phyloP scores from a whole-genome alignment of 2,797 vertebrate genomes.

The Schizothorax lantsangensis region DNA sequence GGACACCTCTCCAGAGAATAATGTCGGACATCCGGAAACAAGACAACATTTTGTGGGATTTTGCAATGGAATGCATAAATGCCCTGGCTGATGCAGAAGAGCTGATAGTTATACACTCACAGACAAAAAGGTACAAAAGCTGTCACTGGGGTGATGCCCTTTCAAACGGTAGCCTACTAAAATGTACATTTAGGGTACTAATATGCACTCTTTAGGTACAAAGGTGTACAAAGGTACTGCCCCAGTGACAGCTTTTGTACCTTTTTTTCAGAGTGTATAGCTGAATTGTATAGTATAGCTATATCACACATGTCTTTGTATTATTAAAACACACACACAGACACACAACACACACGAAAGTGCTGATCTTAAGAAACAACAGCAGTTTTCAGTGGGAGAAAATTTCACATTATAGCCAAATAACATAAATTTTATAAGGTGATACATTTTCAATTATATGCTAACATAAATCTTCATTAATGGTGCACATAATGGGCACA shows the following conservation, averaged over 20 bases:
- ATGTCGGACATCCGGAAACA: constrained; percentile 34
- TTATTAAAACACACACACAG: background rate
- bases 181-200: background rate
- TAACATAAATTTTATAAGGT: background rate
- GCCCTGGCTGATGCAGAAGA: background rate
- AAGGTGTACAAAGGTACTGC: background rate
- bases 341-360: background rate
- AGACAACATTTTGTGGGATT: constrained; percentile 28
- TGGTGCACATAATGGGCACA: too few species aligned
- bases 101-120: background rate
- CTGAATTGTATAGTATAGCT: background rate
- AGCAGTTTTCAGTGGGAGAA: background rate
- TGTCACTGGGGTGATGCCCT: background rate
- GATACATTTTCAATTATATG: background rate
- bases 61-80: constrained; percentile 4
- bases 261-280: background rate
- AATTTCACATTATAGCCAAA: background rate
- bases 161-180: background rate
- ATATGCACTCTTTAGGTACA: background rate
- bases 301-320: background rate
- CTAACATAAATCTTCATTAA: constrained; percentile 2
- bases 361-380: background rate
- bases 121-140: background rate
- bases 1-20: constrained; percentile 51
- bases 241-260: background rate